Conservation (phyloP, 2,797 vertebrate species). For the Tamandua tetradactyla region DNA sequence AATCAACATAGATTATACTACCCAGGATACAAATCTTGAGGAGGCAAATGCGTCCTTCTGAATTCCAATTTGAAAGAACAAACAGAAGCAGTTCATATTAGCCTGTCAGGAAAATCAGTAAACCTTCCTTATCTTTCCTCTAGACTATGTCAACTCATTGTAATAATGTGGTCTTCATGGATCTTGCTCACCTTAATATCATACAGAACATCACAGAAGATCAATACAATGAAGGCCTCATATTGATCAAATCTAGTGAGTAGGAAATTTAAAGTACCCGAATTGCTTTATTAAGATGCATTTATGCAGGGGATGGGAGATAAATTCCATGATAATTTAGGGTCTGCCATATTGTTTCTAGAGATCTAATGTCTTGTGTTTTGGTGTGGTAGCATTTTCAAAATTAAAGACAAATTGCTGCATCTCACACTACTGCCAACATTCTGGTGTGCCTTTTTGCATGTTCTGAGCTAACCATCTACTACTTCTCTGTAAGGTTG, state of each 20-base stretch:
- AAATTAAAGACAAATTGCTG: neutral
- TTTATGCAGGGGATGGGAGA: neutral
- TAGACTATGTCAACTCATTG: neutral
- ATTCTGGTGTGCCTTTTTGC: neutral
- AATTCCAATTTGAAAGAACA: neutral
- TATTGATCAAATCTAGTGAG: neutral
- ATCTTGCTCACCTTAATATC: neutral
- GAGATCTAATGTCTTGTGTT: neutral
- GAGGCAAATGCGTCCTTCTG: neutral
- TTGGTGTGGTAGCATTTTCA: neutral
- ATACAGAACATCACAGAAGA: neutral
- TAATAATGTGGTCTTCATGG: neutral
- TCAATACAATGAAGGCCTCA: neutral
- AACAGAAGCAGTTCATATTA: neutral
- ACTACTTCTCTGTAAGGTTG: neutral
- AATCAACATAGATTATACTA: neutral
- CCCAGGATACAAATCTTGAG: neutral
- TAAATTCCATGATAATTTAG: neutral
- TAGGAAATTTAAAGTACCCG: neutral
- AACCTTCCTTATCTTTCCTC: neutral
- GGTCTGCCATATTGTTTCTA: neutral
- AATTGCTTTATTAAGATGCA: neutral
- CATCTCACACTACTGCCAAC: neutral
- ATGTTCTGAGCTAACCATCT: neutral
- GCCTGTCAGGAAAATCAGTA: neutral